Conservation (phyloP, 2,888 invertebrate species). For the Gisinianus flammeolus region DNA sequence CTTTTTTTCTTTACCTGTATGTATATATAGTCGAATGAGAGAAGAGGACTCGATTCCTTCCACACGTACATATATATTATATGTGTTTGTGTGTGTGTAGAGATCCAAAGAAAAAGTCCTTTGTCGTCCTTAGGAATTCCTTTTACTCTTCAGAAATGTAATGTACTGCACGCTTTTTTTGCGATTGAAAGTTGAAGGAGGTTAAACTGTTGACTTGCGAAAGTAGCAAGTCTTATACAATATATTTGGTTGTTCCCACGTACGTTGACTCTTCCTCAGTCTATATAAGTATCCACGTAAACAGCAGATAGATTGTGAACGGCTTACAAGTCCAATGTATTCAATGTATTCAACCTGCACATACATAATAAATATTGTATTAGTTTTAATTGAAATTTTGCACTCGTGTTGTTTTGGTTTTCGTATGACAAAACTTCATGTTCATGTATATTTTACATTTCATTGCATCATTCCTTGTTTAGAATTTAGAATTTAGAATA, state of each 20-base stretch:
- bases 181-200: background rate
- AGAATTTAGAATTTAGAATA: too few relatives aligned
- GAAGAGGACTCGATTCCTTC: background rate
- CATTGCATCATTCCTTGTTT: too few relatives aligned
- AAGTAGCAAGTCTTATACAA: conserved; percentile 1
- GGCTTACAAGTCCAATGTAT: background rate
- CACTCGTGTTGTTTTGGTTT: too few relatives aligned
- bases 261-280: background rate
- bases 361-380: too few relatives aligned
- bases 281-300: background rate
- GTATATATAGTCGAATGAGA: background rate
- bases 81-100: background rate
- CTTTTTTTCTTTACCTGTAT: background rate
- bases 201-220: conserved; percentile 16
- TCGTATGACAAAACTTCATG: too few relatives aligned
- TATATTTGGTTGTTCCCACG: background rate
- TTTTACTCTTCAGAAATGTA: background rate
- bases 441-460: too few relatives aligned
- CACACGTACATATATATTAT: background rate
- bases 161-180: background rate
- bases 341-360: too few relatives aligned
- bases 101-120: too few relatives aligned
- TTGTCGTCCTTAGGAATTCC: background rate
- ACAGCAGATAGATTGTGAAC: background rate
- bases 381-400: too few relatives aligned